phyloP scores from a whole-genome alignment of 2,797 vertebrate genomes.

The Bradypodion pumilum region DNA sequence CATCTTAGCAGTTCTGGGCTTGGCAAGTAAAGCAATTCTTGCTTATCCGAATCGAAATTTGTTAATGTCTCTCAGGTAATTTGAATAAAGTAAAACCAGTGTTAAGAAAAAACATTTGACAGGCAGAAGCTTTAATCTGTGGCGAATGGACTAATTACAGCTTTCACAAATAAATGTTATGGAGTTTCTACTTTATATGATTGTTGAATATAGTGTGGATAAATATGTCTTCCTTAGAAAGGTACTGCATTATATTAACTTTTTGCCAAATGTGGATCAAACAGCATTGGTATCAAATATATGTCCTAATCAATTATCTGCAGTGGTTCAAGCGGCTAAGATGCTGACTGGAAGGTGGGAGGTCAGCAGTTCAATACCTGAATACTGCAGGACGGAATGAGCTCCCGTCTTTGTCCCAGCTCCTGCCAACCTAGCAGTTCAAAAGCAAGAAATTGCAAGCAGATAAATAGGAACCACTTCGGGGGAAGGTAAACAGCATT shows the following conservation, averaged over 20 bases:
- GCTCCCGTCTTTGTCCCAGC: too few species aligned
- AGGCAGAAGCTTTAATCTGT: neutral
- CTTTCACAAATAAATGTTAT: slow-evolving; percentile 6
- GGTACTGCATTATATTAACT: neutral
- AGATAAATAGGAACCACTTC: too few species aligned
- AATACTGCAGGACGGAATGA: too few species aligned
- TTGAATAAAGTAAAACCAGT: neutral
- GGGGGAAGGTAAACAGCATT: too few species aligned
- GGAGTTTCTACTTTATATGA: neutral
- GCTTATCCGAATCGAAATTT: neutral
- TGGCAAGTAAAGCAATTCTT: neutral
- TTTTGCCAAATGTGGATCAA: neutral
- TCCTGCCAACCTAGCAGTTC: too few species aligned
- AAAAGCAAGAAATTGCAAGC: too few species aligned
- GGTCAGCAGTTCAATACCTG: too few species aligned
- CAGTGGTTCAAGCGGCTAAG: too few species aligned
- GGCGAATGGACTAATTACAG: neutral
- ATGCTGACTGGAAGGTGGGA: too few species aligned
- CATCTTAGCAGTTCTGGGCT: neutral
- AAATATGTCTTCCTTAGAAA: neutral
- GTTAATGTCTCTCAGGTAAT: neutral
- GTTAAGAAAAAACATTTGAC: neutral
- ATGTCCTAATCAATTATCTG: neutral
- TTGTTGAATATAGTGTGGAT: neutral
- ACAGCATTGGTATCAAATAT: neutral